These are phyloP conservation scores for Triplophysa rosa DNA, from an alignment of 2,113 vertebrate genomes.

Conservation along the genomic window DNA sequence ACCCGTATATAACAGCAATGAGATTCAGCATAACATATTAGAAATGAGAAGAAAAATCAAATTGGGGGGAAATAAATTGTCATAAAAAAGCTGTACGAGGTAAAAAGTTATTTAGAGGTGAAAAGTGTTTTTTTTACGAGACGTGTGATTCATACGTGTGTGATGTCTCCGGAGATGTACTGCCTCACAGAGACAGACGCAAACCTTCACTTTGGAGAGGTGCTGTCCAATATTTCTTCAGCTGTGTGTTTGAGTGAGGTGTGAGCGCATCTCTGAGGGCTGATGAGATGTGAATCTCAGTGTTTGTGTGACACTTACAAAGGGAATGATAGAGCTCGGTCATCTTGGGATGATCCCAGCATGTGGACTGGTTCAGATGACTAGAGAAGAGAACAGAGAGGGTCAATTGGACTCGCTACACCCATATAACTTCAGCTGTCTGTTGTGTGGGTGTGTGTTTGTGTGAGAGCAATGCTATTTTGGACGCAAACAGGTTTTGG, in stretches of 20 bases:
- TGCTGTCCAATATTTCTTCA: slow-evolving; percentile 17
- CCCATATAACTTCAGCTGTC: not conserved
- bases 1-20: no score
- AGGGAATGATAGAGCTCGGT: slow-evolving; percentile 36
- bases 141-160: not conserved
- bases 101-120: not conserved
- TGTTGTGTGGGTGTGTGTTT: not conserved
- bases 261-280: not conserved
- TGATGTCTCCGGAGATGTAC: not conserved
- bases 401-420: not conserved
- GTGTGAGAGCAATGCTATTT: not conserved
- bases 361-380: slow-evolving; percentile 32
- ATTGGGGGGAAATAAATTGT: no score
- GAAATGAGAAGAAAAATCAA: no score
- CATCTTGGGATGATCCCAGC: slow-evolving; percentile 39
- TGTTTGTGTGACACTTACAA: slow-evolving; percentile 26
- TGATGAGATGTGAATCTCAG: not conserved
- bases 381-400: slow-evolving; percentile 3
- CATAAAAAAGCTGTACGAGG: no score
- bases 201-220: slow-evolving; percentile 1
- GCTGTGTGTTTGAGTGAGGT: not conserved
- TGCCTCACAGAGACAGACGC: not conserved
- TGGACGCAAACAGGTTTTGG: not conserved
- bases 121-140: not conserved
- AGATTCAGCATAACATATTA: no score